phyloP scores from a whole-genome alignment of 1,140 invertebrate genomes.

The Bombyx mori region ASM3026992v2 NC_085113.1:883501-884000 shows the following conservation, averaged over 20 bases:
- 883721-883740: no score
- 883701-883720: no score
- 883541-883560: constrained; percentile 10
- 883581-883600: constrained; percentile 17
- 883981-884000: no score
- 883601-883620: constrained; percentile 39
- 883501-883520: not conserved
- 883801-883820: no score
- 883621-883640: constrained; percentile 57
- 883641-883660: constrained; percentile 55
- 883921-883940: no score
- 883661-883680: constrained; percentile 21
- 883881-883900: no score
- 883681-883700: not conserved
- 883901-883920: no score
- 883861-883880: constrained; percentile 24
- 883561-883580: constrained; percentile 11
- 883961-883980: no score
- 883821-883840: constrained; percentile 37
- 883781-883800: no score
- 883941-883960: no score
- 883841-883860: constrained; percentile 33
- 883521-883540: constrained; percentile 12
- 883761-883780: no score
- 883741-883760: no score